Conservation (phyloP, 2,797 vertebrate species). For the Cyclopterus lumpus region DNA sequence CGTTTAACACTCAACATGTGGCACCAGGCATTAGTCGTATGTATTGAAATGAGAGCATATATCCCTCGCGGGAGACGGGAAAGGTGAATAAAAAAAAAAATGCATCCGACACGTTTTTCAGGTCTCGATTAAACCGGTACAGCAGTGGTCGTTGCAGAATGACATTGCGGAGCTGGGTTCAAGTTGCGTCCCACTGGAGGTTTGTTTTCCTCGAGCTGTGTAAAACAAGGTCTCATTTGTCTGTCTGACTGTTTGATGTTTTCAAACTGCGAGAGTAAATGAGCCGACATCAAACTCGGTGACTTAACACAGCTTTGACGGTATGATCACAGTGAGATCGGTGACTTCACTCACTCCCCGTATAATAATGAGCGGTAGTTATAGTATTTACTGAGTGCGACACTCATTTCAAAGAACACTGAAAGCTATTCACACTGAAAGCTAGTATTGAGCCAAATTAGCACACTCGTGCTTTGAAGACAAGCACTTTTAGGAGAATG, state of each 20-base stretch:
- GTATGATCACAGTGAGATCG: slow-evolving; percentile 45
- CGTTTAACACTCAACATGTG: too few relatives aligned
- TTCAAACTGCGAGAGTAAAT: slow-evolving; percentile 9
- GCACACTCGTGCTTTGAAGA: slow-evolving; percentile 58
- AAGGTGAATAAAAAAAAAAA: background rate
- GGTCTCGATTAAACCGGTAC: background rate
- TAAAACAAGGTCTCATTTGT: background rate
- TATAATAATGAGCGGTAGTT: slow-evolving; percentile 44
- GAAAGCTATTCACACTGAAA: slow-evolving; percentile 43
- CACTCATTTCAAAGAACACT: slow-evolving; percentile 50
- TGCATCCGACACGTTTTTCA: background rate
- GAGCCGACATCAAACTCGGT: slow-evolving; percentile 21
- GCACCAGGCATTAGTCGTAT: too few relatives aligned
- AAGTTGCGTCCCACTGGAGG: background rate
- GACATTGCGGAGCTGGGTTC: background rate
- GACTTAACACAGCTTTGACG: slow-evolving; percentile 31
- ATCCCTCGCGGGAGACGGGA: background rate
- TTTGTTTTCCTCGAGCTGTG: background rate
- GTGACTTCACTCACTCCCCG: slow-evolving; percentile 29
- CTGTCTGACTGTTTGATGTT: background rate
- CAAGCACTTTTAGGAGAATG: slow-evolving; percentile 59
- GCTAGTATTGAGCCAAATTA: slow-evolving; percentile 62
- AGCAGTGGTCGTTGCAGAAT: background rate
- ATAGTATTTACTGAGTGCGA: slow-evolving; percentile 22
- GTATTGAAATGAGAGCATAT: background rate